Evolutionary conservation across 2,888 invertebrate genomes (phyloP).

Genomic region (Cantharis lateralis): DNA sequence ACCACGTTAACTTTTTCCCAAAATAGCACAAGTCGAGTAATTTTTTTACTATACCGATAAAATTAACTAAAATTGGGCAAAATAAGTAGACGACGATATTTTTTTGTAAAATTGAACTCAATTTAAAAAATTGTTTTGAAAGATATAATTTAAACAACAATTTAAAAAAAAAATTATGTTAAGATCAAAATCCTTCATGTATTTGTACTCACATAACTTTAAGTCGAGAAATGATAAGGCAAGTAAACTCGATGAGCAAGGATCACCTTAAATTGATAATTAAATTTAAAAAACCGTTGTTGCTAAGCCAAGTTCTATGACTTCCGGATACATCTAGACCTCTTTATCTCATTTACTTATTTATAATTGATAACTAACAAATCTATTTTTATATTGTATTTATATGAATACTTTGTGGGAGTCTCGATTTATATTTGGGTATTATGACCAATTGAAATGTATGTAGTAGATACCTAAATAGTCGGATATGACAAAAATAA

Average conservation of each 20-base stretch:
- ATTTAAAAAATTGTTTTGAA: neutral
- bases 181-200: neutral
- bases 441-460: neutral
- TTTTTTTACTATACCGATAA: neutral
- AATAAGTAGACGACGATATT: neutral
- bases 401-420: neutral
- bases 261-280: constrained; percentile 5
- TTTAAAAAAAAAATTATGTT: neutral
- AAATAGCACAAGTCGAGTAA: neutral
- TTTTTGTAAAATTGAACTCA: neutral
- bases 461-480: neutral
- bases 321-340: constrained; percentile 25
- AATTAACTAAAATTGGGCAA: neutral
- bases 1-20: neutral
- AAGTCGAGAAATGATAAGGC: neutral
- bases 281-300: constrained; percentile 8
- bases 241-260: neutral
- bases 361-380: constrained; percentile 19
- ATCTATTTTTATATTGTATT: constrained; percentile 24
- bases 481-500: neutral
- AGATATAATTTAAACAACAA: neutral
- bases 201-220: neutral
- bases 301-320: constrained; percentile 30
- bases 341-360: constrained; percentile 22
- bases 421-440: constrained; percentile 1